A percentile compares a stretch with the other conserved stretches of the same genome.
phyloP scores from a whole-genome alignment of 2,797 vertebrate species.

The Pantherophis vulpinus region DNA sequence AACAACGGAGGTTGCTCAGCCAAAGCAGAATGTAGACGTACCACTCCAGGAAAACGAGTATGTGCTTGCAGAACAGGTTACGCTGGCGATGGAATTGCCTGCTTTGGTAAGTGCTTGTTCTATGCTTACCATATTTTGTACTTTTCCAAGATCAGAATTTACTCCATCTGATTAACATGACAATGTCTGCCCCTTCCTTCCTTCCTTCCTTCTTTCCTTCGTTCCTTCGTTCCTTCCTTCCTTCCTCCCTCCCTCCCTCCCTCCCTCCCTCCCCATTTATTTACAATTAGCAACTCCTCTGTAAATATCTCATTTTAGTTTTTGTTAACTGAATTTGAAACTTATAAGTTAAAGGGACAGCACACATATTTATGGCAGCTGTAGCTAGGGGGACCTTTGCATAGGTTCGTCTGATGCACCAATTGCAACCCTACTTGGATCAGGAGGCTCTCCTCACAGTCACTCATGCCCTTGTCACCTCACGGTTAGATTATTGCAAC shows the following conservation, averaged over 20 bases:
- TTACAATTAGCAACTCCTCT: background rate
- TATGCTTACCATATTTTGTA: background rate
- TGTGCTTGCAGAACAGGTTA: constrained; percentile 80
- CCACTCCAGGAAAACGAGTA: constrained; percentile 76
- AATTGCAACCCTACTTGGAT: too few relatives aligned
- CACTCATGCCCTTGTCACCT: too few relatives aligned
- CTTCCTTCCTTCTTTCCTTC: background rate
- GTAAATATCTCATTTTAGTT: background rate
- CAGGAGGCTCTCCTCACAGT: too few relatives aligned
- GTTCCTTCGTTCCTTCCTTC: background rate
- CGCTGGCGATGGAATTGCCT: constrained; percentile 85
- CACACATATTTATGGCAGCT: background rate
- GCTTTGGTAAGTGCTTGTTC: constrained; percentile 73
- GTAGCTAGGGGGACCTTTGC: too few relatives aligned
- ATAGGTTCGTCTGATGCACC: too few relatives aligned
- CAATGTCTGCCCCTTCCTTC: background rate
- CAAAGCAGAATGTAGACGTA: constrained; percentile 82
- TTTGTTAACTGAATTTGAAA: background rate
- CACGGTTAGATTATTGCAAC: too few relatives aligned
- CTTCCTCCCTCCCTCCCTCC: background rate
- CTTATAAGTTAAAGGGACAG: background rate
- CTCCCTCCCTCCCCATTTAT: background rate
- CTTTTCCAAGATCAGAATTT: background rate
- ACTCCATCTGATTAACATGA: background rate
- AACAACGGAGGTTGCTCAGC: constrained; percentile 84